Evolutionary conservation across 1,140 invertebrate species (phyloP).

Genomic region (Macrobrachium nipponense): DNA sequence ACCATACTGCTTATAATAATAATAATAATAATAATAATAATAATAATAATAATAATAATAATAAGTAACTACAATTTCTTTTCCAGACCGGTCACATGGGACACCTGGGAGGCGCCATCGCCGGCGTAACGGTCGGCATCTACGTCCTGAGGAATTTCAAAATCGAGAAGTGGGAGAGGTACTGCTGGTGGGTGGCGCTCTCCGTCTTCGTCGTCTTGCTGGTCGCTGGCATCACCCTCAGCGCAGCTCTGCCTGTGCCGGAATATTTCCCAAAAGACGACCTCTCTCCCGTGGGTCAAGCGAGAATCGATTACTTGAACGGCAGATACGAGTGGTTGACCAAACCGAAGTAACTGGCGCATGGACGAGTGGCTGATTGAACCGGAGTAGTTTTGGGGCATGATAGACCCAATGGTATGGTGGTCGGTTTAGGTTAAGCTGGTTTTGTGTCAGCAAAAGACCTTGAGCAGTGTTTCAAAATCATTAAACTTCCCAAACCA

Average conservation of each 20-base stretch:
- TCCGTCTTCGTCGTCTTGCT: slow-evolving; percentile 80
- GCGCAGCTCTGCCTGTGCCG: slow-evolving; percentile 38
- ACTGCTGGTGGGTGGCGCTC: slow-evolving; percentile 85
- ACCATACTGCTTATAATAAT: background rate
- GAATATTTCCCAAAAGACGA: slow-evolving; percentile 41
- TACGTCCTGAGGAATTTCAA: slow-evolving; percentile 85
- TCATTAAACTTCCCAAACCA: no score
- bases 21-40: no score
- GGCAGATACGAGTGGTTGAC: no score
- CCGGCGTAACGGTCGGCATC: slow-evolving; percentile 82
- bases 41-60: no score
- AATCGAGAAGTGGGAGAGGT: slow-evolving; percentile 84
- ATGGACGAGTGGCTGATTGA: no score
- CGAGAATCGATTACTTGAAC: no score
- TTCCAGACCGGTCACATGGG: slow-evolving; percentile 76
- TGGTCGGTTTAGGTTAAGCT: no score
- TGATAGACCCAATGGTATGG: no score
- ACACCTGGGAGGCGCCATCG: slow-evolving; percentile 82
- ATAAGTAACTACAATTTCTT: background rate
- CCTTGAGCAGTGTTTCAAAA: no score
- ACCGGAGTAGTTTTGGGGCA: no score
- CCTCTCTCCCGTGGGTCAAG: background rate
- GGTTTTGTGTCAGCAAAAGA: no score
- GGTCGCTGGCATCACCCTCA: slow-evolving; percentile 64
- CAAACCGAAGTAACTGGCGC: no score